phyloP scores from a whole-genome alignment of 2,888 invertebrate genomes.

The Eupithecia vulgata region DNA sequence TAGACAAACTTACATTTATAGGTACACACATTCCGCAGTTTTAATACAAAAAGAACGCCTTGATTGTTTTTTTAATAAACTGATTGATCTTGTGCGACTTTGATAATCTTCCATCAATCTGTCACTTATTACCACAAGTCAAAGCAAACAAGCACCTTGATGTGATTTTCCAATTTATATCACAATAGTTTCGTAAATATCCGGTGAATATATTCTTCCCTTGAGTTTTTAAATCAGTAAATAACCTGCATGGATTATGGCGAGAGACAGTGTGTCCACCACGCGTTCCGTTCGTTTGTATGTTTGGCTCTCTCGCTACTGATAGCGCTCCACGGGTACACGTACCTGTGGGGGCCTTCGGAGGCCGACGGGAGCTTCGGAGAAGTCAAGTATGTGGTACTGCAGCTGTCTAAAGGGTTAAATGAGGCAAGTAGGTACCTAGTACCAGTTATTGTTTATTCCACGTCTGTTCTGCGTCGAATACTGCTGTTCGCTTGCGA shows the following conservation, averaged over 20 bases:
- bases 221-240: not conserved
- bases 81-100: not conserved
- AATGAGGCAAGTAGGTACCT: constrained; percentile 68
- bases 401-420: constrained; percentile 70
- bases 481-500: no score
- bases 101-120: constrained; percentile 1
- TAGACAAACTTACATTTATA: no score
- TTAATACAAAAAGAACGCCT: not conserved
- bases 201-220: not conserved
- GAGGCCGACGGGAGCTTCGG: constrained; percentile 64
- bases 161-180: no score
- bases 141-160: no score
- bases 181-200: not conserved
- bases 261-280: constrained; percentile 45
- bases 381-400: constrained; percentile 70
- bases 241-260: constrained; percentile 56
- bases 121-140: not conserved
- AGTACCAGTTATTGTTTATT: not conserved
- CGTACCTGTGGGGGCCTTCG: constrained; percentile 62
- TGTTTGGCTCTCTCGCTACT: constrained; percentile 62
- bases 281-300: constrained; percentile 68
- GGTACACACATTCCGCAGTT: no score
- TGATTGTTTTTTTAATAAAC: no score
- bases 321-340: constrained; percentile 69
- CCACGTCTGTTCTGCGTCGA: not conserved